A percentile compares a stretch with the other conserved stretches of the same genome.
Conservation (phyloP, 2,888 invertebrate genomes). For the Strigamia crassipes region DNA sequence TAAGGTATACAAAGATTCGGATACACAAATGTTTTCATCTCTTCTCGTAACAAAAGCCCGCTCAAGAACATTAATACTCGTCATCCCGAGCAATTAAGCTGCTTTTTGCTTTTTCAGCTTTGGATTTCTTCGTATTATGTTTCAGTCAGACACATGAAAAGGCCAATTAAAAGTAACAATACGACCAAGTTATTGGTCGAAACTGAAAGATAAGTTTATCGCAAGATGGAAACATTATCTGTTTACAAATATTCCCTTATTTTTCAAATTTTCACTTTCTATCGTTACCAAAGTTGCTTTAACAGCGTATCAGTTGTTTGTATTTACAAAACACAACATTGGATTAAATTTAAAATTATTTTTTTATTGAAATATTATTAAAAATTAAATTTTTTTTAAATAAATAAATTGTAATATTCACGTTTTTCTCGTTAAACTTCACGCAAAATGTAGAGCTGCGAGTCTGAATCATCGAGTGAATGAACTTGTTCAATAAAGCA, state of each 20-base stretch:
- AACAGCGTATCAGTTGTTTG: too few relatives aligned
- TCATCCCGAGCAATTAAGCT: neutral
- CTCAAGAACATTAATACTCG: neutral
- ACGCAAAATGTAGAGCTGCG: neutral
- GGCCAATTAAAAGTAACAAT: constrained; percentile 5
- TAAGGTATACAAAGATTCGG: neutral
- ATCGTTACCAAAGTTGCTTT: neutral
- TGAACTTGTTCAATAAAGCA: neutral
- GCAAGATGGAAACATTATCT: neutral
- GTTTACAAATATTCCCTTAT: neutral
- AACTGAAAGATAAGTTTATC: neutral
- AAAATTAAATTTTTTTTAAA: neutral
- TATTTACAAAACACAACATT: too few relatives aligned
- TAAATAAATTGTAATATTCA: neutral
- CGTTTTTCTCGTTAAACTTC: constrained; percentile 12
- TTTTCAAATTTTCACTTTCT: neutral
- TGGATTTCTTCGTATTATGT: constrained; percentile 1
- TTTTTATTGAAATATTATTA: neutral
- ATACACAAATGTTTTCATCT: neutral
- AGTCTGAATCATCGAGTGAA: neutral
- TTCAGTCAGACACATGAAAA: neutral
- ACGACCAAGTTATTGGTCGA: neutral
- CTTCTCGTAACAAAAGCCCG: neutral
- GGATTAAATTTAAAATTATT: too few relatives aligned
- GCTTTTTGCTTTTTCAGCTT: neutral